Conservation (phyloP, 2,888 invertebrate genomes). For the Heliconius ismenius region DNA sequence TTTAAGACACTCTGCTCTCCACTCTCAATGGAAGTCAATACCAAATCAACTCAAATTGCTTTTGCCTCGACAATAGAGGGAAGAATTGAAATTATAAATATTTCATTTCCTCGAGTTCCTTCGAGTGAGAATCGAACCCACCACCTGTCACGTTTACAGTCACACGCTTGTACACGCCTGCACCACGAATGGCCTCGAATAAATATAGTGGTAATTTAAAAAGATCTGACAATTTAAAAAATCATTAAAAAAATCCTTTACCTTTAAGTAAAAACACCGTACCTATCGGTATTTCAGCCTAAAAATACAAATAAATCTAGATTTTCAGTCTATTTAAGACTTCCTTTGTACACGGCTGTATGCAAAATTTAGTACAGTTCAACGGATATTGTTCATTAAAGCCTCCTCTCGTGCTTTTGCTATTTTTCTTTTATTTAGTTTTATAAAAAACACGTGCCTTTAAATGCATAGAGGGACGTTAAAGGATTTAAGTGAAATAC, state of each 20-base stretch:
- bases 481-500: not conserved
- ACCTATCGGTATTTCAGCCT: not conserved
- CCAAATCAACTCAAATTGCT: too few relatives aligned
- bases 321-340: conserved; percentile 11
- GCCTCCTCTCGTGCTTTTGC: conserved; percentile 4
- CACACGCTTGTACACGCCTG: too few relatives aligned
- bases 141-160: too few relatives aligned
- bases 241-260: too few relatives aligned
- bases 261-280: not conserved
- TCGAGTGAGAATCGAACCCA: too few relatives aligned
- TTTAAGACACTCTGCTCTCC: too few relatives aligned
- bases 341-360: conserved; percentile 15
- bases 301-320: not conserved
- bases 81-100: too few relatives aligned
- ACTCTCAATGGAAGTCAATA: too few relatives aligned
- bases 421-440: conserved; percentile 8
- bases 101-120: too few relatives aligned
- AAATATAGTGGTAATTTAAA: not conserved
- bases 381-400: conserved; percentile 17
- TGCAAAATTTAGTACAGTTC: conserved; percentile 23
- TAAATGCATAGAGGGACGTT: not conserved
- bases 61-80: too few relatives aligned
- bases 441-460: not conserved
- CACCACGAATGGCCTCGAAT: not conserved
- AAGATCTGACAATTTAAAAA: too few relatives aligned